Conservation (phyloP, 2,113 vertebrate genomes). For the Megaceryle torquata region DNA sequence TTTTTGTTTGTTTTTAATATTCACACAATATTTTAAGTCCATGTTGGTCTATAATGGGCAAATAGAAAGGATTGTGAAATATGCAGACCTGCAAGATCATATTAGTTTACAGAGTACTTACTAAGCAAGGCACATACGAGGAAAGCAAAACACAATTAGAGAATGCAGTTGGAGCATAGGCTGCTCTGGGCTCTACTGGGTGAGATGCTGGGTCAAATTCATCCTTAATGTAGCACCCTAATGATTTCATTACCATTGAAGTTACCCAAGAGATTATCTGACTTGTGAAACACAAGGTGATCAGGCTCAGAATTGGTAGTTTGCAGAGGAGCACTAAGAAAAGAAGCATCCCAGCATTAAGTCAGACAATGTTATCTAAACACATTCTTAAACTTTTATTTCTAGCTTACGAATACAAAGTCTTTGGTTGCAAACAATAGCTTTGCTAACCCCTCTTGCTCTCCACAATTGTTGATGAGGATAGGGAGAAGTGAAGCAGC, state of each 20-base stretch:
- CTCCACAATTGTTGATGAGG: not conserved
- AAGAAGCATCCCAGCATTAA: not conserved
- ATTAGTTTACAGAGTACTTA: not conserved
- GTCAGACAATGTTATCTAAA: not conserved
- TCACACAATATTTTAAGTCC: not conserved
- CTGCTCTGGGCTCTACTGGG: not conserved
- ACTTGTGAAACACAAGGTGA: not conserved
- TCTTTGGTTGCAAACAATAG: not conserved
- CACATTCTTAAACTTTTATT: not conserved
- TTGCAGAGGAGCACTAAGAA: not conserved
- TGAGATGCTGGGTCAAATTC: not conserved
- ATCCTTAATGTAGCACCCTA: not conserved
- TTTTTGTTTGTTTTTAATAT: not conserved
- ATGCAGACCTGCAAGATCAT: not conserved
- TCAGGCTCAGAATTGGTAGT: not conserved
- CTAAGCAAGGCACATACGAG: not conserved
- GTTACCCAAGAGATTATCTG: not conserved
- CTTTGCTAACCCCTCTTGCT: not conserved
- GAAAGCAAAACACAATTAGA: not conserved
- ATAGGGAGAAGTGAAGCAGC: not conserved
- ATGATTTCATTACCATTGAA: not conserved
- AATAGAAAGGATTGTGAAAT: not conserved
- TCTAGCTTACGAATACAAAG: not conserved
- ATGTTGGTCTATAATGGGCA: not conserved
- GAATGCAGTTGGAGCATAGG: not conserved